Percentiles rank a stretch among this genome's conserved stretches.
phyloP scores from a whole-genome alignment of 2,888 invertebrate species.

The Ophion ellenae region DNA sequence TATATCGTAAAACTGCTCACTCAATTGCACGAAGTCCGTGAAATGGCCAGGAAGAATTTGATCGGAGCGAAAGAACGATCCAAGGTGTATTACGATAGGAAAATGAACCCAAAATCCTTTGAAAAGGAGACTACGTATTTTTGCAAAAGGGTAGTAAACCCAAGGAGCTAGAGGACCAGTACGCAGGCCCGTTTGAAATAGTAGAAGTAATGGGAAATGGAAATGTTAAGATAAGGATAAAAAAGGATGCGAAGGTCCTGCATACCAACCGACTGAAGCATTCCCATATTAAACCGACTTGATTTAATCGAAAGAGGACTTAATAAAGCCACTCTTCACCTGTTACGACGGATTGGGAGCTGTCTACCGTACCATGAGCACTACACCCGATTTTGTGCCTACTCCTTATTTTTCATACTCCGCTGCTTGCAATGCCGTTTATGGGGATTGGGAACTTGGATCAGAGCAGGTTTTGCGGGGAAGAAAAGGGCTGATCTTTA shows the following conservation, averaged over 20 bases:
- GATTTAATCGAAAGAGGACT: slow-evolving; percentile 6
- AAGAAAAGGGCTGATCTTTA: too few species aligned
- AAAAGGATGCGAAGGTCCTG: neutral
- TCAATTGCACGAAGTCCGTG: slow-evolving; percentile 27
- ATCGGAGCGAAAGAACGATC: slow-evolving; percentile 51
- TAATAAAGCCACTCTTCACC: slow-evolving; percentile 12
- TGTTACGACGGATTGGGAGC: neutral
- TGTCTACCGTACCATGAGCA: too few species aligned
- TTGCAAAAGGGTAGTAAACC: slow-evolving; percentile 44
- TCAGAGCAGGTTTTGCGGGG: neutral
- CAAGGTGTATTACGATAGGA: slow-evolving; percentile 53
- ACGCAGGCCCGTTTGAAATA: slow-evolving; percentile 48
- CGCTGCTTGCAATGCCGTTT: neutral
- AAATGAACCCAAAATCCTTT: slow-evolving; percentile 17
- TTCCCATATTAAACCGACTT: slow-evolving; percentile 2
- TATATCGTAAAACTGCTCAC: slow-evolving; percentile 48
- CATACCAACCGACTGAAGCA: slow-evolving; percentile 16
- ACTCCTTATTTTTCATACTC: slow-evolving; percentile 15
- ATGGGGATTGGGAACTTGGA: neutral
- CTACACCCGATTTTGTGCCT: too few species aligned
- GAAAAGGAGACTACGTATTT: slow-evolving; percentile 51
- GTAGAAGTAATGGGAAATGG: slow-evolving; percentile 7
- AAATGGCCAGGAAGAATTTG: slow-evolving; percentile 43
- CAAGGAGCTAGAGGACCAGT: slow-evolving; percentile 50
- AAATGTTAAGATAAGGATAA: slow-evolving; percentile 22